Percentiles rank a stretch among this genome's conserved stretches.
Conservation (phyloP, 1,140 invertebrate species). For the Ostrea denselamellosa region DNA sequence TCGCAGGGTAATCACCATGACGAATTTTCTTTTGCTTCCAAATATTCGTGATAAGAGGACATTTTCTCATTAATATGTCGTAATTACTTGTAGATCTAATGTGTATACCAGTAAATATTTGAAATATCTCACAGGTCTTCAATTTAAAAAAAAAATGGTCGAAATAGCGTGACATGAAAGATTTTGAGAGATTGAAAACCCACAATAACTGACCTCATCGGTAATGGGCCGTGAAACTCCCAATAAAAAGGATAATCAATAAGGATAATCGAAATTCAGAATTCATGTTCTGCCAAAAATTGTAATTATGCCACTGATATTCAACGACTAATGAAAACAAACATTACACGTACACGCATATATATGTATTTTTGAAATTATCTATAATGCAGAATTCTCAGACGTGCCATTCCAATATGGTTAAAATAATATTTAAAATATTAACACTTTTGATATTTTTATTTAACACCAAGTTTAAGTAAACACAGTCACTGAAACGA, state of each 20-base stretch:
- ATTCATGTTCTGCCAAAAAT: not conserved
- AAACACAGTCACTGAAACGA: not conserved
- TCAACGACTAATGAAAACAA: not conserved
- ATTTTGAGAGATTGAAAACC: not conserved
- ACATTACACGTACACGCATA: not conserved
- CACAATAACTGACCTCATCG: not conserved
- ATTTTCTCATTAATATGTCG: not conserved
- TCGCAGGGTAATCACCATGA: not conserved
- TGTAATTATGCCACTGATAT: not conserved
- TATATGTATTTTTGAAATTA: too few relatives aligned
- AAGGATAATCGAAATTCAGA: too few relatives aligned
- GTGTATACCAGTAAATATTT: not conserved
- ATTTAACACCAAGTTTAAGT: not conserved
- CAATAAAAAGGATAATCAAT: too few relatives aligned
- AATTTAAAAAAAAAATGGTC: slow-evolving; percentile 1
- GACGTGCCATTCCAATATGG: not conserved
- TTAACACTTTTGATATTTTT: slow-evolving; percentile 13
- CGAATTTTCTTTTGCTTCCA: not conserved
- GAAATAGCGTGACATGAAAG: not conserved
- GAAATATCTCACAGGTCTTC: not conserved
- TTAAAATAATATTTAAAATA: slow-evolving; percentile 17
- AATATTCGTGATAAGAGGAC: not conserved
- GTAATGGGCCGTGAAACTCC: not conserved
- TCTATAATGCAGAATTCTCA: not conserved
- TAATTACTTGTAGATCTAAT: not conserved